These are phyloP conservation scores for Spodoptera frugiperda DNA, from an alignment of 1,140 invertebrate genomes.

Conservation along the genomic window DNA sequence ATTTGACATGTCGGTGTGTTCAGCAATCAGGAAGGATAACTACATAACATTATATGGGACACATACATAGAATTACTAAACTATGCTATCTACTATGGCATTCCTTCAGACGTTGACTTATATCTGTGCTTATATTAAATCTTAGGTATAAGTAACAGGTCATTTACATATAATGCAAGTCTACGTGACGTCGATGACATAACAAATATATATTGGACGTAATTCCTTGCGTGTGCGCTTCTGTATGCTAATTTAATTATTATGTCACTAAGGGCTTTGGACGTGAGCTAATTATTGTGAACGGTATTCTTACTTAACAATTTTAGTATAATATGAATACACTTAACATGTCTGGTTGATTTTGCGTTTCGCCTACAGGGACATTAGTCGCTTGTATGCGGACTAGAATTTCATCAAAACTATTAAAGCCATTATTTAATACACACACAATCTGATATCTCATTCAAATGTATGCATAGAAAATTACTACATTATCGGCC, in stretches of 20 bases:
- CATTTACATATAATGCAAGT: conserved; percentile 37
- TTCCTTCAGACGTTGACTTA: conserved; percentile 23
- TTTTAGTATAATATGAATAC: neutral
- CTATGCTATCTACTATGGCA: conserved; percentile 42
- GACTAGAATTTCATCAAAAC: conserved; percentile 14
- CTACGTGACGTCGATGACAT: conserved; percentile 25
- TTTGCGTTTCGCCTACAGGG: conserved; percentile 1
- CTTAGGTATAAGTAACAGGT: conserved; percentile 37
- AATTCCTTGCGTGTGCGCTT: conserved; percentile 4
- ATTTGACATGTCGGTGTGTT: neutral
- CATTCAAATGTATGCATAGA: too few species aligned
- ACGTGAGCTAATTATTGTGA: neutral
- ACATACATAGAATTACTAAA: neutral
- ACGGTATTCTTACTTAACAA: neutral
- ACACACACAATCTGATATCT: neutral
- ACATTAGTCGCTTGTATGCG: neutral
- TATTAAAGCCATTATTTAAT: neutral
- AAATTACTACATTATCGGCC: too few species aligned
- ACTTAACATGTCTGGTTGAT: conserved; percentile 11
- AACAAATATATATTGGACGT: conserved; percentile 26
- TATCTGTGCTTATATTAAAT: neutral
- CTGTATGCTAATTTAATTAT: conserved; percentile 7
- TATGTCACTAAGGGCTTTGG: neutral
- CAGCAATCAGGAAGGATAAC: neutral
- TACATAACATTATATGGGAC: neutral